These are phyloP conservation scores for Bursaphelenchus mucronatus DNA, from an alignment of 1,140 invertebrate genomes.

Conservation along the genomic window DNA sequence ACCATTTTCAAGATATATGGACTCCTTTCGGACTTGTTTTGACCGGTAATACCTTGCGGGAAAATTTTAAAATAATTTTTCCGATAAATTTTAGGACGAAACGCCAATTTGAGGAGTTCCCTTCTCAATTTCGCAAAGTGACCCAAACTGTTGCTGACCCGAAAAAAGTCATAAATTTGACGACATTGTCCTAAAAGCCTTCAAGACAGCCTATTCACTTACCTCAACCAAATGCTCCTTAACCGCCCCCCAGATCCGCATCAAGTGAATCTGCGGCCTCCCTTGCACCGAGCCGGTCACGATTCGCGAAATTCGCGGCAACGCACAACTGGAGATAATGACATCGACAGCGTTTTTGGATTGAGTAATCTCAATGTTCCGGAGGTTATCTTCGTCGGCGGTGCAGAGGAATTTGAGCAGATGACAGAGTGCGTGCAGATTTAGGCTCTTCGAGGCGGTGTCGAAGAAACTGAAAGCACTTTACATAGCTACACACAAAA, in stretches of 20 bases:
- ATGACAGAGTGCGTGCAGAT: constrained; percentile 20
- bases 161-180: no score
- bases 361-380: constrained; percentile 2
- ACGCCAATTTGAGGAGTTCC: no score
- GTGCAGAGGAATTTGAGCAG: constrained; percentile 22
- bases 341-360: background rate
- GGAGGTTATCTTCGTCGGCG: constrained; percentile 28
- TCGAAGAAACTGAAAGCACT: constrained; percentile 32
- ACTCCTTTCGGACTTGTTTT: no score
- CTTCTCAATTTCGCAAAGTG: no score
- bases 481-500: no score
- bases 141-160: no score
- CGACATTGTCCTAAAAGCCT: no score
- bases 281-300: background rate
- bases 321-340: background rate
- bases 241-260: constrained; percentile 21
- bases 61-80: no score
- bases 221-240: constrained; percentile 33
- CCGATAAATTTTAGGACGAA: no score
- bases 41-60: no score
- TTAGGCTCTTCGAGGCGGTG: constrained; percentile 18
- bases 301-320: constrained; percentile 24
- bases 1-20: no score
- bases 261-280: constrained; percentile 21
- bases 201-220: no score